phyloP scores from a whole-genome alignment of 2,888 invertebrate species.

The Achlya flavicornis region DNA sequence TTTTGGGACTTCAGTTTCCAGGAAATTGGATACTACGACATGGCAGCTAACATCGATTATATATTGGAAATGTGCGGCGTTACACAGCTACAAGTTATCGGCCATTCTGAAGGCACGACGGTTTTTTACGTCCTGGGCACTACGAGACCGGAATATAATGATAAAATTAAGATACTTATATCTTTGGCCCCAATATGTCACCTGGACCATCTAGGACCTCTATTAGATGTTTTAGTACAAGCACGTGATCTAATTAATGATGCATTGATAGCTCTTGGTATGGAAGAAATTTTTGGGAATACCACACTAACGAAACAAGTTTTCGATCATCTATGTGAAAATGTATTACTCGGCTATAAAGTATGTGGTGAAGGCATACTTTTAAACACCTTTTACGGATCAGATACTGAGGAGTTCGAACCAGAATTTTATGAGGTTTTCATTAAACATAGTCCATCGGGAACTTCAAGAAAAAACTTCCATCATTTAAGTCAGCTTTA shows the following conservation, averaged over 20 bases:
- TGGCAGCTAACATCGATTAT: conserved; percentile 83
- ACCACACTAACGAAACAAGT: too few species aligned
- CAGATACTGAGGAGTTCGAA: conserved; percentile 53
- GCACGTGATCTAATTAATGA: too few species aligned
- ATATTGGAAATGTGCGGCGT: conserved; percentile 65
- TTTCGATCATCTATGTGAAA: too few species aligned
- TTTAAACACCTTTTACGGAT: too few species aligned
- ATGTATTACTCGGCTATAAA: too few species aligned
- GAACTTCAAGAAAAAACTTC: conserved; percentile 26
- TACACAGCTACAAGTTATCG: conserved; percentile 82
- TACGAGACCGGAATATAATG: conserved; percentile 77
- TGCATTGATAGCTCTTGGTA: too few species aligned
- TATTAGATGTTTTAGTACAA: neutral
- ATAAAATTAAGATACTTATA: conserved; percentile 12
- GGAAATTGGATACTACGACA: conserved; percentile 86
- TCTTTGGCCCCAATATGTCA: too few species aligned
- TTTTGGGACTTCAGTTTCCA: conserved; percentile 84
- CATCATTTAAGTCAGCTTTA: conserved; percentile 25
- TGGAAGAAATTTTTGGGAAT: too few species aligned
- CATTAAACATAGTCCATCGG: conserved; percentile 32
- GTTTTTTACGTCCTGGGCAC: conserved; percentile 77
- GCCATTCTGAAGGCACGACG: conserved; percentile 86
- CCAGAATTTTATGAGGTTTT: conserved; percentile 26
- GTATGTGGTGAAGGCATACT: too few species aligned
- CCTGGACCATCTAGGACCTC: conserved; percentile 20